A percentile compares a stretch with the other conserved stretches of the same genome.
Conservation (phyloP, 2,797 vertebrate genomes). For the Arvicola amphibius region DNA sequence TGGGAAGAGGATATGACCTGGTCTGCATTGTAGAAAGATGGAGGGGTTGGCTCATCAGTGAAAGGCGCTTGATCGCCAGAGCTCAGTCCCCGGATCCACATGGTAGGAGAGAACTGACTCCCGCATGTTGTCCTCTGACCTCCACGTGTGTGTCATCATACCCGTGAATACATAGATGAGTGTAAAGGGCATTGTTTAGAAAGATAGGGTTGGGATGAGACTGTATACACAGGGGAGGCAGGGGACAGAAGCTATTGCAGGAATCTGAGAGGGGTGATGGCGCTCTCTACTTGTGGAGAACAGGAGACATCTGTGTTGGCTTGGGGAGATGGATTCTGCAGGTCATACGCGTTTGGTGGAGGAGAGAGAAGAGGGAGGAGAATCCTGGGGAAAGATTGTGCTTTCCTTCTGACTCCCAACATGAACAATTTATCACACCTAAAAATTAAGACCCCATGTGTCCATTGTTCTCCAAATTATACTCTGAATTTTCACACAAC, state of each 20-base stretch:
- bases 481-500: background rate
- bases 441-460: background rate
- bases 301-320: background rate
- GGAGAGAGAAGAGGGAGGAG: background rate
- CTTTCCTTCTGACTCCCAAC: background rate
- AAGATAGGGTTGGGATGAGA: background rate
- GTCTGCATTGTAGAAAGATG: background rate
- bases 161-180: background rate
- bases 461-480: background rate
- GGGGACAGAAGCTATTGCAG: background rate
- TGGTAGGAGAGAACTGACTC: background rate
- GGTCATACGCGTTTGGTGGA: background rate
- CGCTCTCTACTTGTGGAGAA: background rate
- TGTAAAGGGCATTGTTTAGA: background rate
- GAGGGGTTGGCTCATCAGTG: background rate
- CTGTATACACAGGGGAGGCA: background rate
- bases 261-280: background rate
- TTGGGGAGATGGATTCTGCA: background rate
- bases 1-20: background rate
- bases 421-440: background rate
- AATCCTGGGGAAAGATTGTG: background rate
- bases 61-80: too few species aligned
- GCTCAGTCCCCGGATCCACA: background rate
- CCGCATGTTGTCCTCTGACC: background rate
- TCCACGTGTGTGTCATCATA: background rate